Conservation (phyloP, 2,888 invertebrate species). For the Acheta domesticus region DNA sequence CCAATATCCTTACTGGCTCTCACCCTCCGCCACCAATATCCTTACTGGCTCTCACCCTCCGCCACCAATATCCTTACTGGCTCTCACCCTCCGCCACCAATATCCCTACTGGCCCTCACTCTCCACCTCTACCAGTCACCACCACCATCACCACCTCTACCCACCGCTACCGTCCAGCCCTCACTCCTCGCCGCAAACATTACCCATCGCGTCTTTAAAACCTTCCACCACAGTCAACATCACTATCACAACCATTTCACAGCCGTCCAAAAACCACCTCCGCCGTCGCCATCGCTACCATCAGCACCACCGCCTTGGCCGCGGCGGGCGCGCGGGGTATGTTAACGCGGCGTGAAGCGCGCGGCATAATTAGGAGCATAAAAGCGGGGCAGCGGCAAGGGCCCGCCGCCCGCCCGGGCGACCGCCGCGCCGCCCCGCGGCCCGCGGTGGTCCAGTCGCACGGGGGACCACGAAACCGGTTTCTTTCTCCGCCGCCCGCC, state of each 20-base stretch:
- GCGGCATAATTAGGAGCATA: neutral
- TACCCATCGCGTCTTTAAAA: too few relatives aligned
- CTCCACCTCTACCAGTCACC: too few relatives aligned
- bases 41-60: too few relatives aligned
- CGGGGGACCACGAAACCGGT: neutral
- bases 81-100: too few relatives aligned
- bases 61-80: too few relatives aligned
- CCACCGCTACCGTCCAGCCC: too few relatives aligned
- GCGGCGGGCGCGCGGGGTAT: neutral
- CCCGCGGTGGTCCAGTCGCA: neutral
- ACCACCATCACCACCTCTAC: too few relatives aligned
- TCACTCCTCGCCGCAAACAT: too few relatives aligned
- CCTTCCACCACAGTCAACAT: neutral
- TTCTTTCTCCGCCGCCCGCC: neutral
- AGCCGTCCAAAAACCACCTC: too few relatives aligned
- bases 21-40: too few relatives aligned
- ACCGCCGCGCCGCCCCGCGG: neutral
- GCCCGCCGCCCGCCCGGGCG: neutral
- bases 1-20: too few relatives aligned
- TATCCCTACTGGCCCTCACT: too few relatives aligned
- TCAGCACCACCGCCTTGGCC: neutral
- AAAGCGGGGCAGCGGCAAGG: neutral
- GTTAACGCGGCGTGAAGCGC: constrained; percentile 5
- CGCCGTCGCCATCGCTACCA: neutral
- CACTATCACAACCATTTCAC: neutral